Evolutionary conservation across 1,140 invertebrate genomes (phyloP).

Genomic region (Berghia stephanieae): DNA sequence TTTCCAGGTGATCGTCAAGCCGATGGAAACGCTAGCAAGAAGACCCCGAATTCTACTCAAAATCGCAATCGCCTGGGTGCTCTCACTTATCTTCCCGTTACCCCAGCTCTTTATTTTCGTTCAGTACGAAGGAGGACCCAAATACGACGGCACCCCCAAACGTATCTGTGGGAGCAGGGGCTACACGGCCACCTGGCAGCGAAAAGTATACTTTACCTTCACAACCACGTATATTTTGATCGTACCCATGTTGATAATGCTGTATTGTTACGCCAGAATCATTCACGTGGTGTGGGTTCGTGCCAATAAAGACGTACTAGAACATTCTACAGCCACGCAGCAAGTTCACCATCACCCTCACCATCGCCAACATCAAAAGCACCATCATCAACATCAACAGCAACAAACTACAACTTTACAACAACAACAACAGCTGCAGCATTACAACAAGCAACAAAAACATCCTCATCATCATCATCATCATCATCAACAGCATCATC

Average conservation of each 20-base stretch:
- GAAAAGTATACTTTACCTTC: conserved; percentile 68
- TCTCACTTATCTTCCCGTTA: conserved; percentile 66
- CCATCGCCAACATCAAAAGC: no score
- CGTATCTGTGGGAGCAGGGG: conserved; percentile 64
- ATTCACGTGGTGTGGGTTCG: conserved; percentile 65
- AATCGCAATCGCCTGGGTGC: conserved; percentile 65
- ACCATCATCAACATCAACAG: no score
- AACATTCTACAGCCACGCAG: no score
- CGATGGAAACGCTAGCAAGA: conserved; percentile 55
- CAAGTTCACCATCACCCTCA: no score
- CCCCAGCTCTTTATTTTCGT: conserved; percentile 69
- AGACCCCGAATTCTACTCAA: conserved; percentile 57
- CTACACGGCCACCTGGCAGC: conserved; percentile 68
- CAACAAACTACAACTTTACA: no score
- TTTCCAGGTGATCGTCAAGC: conserved; percentile 55
- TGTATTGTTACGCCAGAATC: conserved; percentile 68
- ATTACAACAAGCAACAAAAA: no score
- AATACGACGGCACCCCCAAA: conserved; percentile 46
- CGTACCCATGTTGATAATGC: conserved; percentile 65
- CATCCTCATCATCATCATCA: no score
- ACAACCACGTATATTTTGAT: conserved; percentile 66
- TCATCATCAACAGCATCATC: no score
- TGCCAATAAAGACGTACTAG: conserved; percentile 26
- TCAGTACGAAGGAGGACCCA: conserved; percentile 38
- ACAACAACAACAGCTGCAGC: no score